These are phyloP conservation scores for Baryphthengus martii DNA, from an alignment of 2,113 vertebrate species.

Conservation along the genomic window DNA sequence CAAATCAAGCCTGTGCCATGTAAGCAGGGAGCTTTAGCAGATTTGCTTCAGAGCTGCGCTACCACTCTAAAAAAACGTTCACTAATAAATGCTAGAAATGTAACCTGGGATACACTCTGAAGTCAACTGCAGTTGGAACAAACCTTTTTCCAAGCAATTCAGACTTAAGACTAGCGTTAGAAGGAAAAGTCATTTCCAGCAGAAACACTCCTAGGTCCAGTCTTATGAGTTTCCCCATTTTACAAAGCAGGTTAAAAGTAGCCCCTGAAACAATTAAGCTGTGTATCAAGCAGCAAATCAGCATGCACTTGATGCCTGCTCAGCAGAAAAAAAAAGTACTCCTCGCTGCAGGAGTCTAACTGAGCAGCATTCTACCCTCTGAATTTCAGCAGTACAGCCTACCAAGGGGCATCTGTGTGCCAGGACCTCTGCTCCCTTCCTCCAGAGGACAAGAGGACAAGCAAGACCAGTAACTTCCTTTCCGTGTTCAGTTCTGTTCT, in stretches of 20 bases:
- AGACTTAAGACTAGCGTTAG: neutral
- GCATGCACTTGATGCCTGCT: neutral
- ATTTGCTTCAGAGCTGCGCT: neutral
- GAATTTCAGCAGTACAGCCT: neutral
- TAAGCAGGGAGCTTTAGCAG: neutral
- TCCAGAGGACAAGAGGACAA: neutral
- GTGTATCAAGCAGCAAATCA: neutral
- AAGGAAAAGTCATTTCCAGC: neutral
- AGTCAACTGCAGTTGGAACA: neutral
- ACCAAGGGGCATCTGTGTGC: neutral
- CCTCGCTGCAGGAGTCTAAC: neutral
- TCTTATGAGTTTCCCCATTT: neutral
- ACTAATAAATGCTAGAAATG: neutral
- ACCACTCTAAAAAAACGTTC: neutral
- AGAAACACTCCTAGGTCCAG: neutral
- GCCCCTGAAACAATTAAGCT: neutral
- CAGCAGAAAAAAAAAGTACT: neutral
- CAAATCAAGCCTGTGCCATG: neutral
- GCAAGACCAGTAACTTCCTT: neutral
- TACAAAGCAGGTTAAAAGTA: neutral
- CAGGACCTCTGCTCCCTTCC: neutral
- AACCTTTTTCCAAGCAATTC: neutral
- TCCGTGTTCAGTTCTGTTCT: neutral
- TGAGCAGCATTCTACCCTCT: neutral
- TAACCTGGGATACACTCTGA: neutral